phyloP scores from a whole-genome alignment of 2,113 vertebrate species.

The Sander lucioperca region DNA sequence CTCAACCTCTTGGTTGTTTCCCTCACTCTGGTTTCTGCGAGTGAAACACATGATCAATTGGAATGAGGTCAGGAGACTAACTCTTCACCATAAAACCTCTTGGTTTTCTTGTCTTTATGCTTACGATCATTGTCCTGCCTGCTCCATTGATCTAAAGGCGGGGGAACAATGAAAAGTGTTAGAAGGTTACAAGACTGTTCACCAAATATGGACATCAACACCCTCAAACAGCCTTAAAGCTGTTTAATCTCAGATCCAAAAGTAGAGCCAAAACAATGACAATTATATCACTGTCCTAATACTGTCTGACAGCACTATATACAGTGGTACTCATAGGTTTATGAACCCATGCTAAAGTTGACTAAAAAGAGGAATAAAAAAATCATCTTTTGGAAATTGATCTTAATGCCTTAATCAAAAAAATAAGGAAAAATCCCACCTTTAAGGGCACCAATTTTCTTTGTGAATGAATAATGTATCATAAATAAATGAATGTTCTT shows the following conservation, averaged over 20 bases:
- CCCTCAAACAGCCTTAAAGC: neutral
- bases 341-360: too few species aligned
- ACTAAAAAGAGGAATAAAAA: too few species aligned
- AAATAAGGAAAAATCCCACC: too few species aligned
- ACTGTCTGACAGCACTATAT: slow-evolving; percentile 1
- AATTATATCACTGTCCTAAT: neutral
- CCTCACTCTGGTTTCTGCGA: neutral
- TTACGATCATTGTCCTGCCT: neutral
- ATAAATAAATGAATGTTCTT: too few species aligned
- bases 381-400: too few species aligned
- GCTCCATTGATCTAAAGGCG: neutral
- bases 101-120: too few species aligned
- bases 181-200: neutral
- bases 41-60: slow-evolving; percentile 19
- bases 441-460: too few species aligned
- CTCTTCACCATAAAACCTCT: neutral
- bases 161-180: neutral
- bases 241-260: neutral
- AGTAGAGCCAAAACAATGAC: neutral
- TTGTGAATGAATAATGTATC: too few species aligned
- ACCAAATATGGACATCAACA: neutral
- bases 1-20: slow-evolving; percentile 20
- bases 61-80: slow-evolving; percentile 6
- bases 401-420: too few species aligned
- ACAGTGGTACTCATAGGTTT: too few species aligned